Base-by-base conservation (phyloP, 1,140 invertebrate species). In the Chlorops oryzae region DNA sequence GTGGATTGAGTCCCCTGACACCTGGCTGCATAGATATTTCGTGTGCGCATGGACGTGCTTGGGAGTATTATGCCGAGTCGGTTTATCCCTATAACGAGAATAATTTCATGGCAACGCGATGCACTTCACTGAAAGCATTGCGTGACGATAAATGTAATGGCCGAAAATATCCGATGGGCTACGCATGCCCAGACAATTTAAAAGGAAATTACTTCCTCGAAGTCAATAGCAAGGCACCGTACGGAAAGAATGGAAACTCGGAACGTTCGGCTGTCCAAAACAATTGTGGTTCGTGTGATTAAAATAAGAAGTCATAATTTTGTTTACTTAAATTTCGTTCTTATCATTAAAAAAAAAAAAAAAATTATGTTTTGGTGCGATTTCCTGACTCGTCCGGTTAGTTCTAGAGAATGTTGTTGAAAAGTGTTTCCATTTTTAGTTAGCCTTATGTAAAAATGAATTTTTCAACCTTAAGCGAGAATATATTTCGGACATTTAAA, bases 41-140 rank as follows among this genome's bases (percentile, higher is more conserved):
- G 3, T 87, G 85, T 58, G 82, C 82, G 15, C 85, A 86, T 34
- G 51, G 74, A 22, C 73, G 83, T 35, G 74, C 82, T 0, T 81
- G 80, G 56, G 65, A 78, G 25, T 78, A 83, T 35, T 85, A 79
- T 43, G 80, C 75, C 0, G 78, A 81, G 62, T 80, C 80, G 7
- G 75, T 85, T 3, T 69, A 65, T 56, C 66, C 65, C 0, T 47
- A 42, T 0, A 58, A 70, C 42, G 60, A 64, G 34, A 39, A 47
- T 1, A 58, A 57, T 46, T 72, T 69, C 44, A 27, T 62, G 23
- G 65, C 55, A 2, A 42, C n/a, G 2, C 57, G 60, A 23, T 72
- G 70, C 27, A 40, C 15, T 7, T 59, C 65, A 2, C 58, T 68
- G 55, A 41, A 54, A 5, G 43, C 49, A 5, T 47, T 66, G 1